Evolutionary conservation across 2,888 invertebrate species (phyloP).

Genomic region (Eristalinus aeneus): DNA sequence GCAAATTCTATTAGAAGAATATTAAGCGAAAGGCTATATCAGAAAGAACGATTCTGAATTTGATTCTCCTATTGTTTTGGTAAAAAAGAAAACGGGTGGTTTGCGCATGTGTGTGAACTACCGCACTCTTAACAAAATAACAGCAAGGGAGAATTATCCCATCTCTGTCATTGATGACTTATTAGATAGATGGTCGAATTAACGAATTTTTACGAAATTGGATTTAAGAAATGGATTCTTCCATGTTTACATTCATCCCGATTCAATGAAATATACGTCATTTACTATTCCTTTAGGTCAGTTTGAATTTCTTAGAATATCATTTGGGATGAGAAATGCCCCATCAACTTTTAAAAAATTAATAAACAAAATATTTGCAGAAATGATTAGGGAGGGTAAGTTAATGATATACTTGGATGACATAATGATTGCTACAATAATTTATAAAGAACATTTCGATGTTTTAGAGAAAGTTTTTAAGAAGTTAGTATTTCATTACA

Average conservation of each 20-base stretch:
- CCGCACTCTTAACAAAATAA: not conserved
- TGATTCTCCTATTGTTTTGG: not conserved
- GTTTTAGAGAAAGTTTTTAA: slow-evolving; percentile 8
- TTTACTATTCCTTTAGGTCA: not conserved
- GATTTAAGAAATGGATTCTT: too few relatives aligned
- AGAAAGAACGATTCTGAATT: not conserved
- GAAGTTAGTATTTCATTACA: slow-evolving; percentile 10
- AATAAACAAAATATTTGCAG: not conserved
- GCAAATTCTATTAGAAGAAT: not conserved
- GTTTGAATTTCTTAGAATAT: not conserved
- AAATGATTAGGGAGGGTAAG: not conserved
- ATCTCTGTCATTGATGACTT: not conserved
- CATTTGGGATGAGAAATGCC: not conserved
- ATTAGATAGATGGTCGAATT: not conserved
- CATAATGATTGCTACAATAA: slow-evolving; percentile 2
- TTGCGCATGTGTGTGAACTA: not conserved
- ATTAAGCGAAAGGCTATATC: not conserved
- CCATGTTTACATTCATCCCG: too few relatives aligned
- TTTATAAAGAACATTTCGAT: slow-evolving; percentile 2
- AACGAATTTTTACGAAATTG: too few relatives aligned
- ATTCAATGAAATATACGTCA: too few relatives aligned
- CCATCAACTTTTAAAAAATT: slow-evolving; percentile 4
- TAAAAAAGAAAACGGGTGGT: not conserved
- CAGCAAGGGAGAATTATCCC: too few relatives aligned
- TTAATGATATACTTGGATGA: not conserved